Conservation (phyloP, 2,888 invertebrate species). For the Andrena flavipes region DNA sequence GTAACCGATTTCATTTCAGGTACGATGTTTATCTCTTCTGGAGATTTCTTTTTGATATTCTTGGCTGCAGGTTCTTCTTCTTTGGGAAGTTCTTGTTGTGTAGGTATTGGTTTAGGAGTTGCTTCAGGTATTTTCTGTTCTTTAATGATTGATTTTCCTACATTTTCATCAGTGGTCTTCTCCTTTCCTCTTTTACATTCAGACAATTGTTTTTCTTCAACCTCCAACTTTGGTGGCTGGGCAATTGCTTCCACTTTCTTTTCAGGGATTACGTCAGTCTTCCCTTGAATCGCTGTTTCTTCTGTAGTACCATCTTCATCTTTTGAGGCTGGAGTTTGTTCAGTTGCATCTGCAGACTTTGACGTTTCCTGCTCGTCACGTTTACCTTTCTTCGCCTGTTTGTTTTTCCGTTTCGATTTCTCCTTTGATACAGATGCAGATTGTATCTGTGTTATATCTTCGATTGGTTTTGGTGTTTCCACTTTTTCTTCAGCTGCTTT, state of each 20-base stretch:
- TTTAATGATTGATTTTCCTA: neutral
- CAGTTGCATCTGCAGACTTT: neutral
- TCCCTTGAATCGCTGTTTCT: neutral
- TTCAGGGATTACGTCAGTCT: neutral
- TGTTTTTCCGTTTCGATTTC: constrained; percentile 37
- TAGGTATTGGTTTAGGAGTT: neutral
- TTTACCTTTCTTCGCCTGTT: constrained; percentile 32
- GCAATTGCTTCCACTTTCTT: neutral
- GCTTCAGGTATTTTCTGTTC: constrained; percentile 6
- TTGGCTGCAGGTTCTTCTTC: constrained; percentile 7
- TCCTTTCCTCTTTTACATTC: constrained; percentile 7
- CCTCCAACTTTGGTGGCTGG: neutral
- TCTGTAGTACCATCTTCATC: neutral
- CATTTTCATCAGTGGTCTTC: neutral
- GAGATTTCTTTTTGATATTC: neutral
- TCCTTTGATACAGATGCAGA: constrained; percentile 9
- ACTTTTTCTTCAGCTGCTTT: constrained; percentile 5
- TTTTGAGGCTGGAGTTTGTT: neutral
- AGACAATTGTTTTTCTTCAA: neutral
- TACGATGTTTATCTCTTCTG: neutral
- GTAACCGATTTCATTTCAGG: neutral
- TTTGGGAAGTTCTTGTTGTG: neutral
- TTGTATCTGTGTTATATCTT: constrained; percentile 6
- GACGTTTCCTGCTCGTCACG: neutral
- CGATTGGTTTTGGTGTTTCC: neutral